These are phyloP conservation scores for Xyrichtys novacula DNA, from an alignment of 2,797 vertebrate species.

Conservation along the genomic window DNA sequence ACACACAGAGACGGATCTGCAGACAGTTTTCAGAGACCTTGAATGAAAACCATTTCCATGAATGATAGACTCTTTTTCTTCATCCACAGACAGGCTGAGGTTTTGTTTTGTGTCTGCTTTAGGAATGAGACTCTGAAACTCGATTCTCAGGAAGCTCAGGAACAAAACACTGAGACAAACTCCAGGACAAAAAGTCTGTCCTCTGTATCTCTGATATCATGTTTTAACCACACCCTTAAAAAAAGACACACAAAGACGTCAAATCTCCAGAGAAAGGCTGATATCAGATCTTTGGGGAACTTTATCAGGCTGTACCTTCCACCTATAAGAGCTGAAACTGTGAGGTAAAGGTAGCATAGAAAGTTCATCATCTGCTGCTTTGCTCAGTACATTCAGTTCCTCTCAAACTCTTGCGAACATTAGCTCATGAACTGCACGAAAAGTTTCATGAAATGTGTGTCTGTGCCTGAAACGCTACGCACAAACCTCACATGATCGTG, in stretches of 20 bases:
- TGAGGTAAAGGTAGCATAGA: neutral
- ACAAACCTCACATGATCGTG: neutral
- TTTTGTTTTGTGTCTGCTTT: neutral
- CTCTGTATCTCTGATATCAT: neutral
- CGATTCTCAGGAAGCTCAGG: neutral
- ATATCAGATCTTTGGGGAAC: too few species aligned
- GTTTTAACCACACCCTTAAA: neutral
- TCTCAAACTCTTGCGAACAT: neutral
- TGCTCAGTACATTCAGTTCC: neutral
- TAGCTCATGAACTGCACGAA: neutral
- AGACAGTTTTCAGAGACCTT: conserved; percentile 3
- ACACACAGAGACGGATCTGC: conserved; percentile 8
- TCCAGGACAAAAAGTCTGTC: neutral
- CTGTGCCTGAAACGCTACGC: neutral
- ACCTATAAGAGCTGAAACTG: neutral
- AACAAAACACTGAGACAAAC: neutral
- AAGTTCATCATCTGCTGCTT: too few species aligned
- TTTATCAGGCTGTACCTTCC: too few species aligned
- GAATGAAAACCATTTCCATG: conserved; percentile 7
- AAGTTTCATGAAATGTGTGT: neutral
- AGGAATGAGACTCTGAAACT: neutral
- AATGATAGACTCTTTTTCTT: conserved; percentile 1
- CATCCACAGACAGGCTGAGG: neutral
- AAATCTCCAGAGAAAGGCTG: neutral
- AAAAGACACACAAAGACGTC: neutral